Evolutionary conservation across 2,797 vertebrate species (phyloP), one percentile per base, ranked within the genome.

Genomic region (Acanthurus tractus): DNA sequence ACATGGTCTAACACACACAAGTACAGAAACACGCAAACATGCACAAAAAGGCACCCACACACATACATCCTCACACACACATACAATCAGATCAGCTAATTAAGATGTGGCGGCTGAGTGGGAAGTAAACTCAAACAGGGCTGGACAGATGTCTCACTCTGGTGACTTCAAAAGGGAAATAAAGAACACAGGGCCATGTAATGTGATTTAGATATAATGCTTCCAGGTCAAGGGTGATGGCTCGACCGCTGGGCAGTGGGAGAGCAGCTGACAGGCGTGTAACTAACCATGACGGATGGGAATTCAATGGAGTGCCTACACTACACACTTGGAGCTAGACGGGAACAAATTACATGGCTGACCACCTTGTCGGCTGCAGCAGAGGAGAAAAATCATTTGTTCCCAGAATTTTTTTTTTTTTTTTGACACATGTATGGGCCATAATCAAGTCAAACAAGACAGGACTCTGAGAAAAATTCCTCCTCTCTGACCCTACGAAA

Each of bases 131-230:
- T 90, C 89, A 84, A 94, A 94, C 87, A 86, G 83, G 91, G 87
- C 86, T 8, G 85, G 93, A 93, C 93, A 95, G 93, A 94, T 95
- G 95, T 95, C 94, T 95, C 93, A 92, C 89, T 93, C 91, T 67
- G 82, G 78, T 88, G 91, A 92, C 93, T 94, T 93, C 89, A 93
- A 94, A 93, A 90, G 91, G 87, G 52, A 82, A 88, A 78, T 87
- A 92, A 92, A 93, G 91, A 93, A 94, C 89, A 89, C 91, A 83
- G 42, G 83, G 88, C 88, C 92, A 88, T 93, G 93, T 95, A 95
- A 96, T 95, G 94, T 91, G 93, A 95, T 95, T 96, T 94, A 92
- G 92, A 94, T 91, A 93, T 93, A 96, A 95, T 94, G 92, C 93
- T 90, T 95, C 88, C 92, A 94, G 94, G 94, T 95, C 94, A 95